phyloP scores from a whole-genome alignment of 2,797 vertebrate species.

The Chaenodraco wilsoni region DNA sequence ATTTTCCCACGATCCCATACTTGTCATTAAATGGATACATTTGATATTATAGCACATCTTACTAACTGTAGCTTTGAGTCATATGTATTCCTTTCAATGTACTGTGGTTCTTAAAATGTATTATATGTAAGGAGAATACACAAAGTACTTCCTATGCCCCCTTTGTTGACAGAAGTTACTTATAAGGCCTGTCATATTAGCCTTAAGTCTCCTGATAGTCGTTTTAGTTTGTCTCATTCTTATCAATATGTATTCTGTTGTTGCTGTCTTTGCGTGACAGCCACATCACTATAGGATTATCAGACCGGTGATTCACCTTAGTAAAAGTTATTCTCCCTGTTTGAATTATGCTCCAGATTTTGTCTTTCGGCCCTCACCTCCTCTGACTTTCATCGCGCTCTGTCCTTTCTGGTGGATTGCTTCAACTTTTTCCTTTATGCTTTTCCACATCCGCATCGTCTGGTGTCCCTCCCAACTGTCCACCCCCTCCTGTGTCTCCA shows the following conservation, averaged over 20 bases:
- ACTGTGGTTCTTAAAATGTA: conserved; percentile 9
- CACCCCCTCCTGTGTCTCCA: conserved; percentile 66
- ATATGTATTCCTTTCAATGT: background rate
- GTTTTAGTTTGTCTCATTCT: conserved; percentile 22
- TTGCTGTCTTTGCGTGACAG: conserved; percentile 48
- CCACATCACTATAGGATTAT: conserved; percentile 56
- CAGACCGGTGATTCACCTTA: conserved; percentile 28
- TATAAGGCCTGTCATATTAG: conserved; percentile 62
- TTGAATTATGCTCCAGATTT: conserved; percentile 15
- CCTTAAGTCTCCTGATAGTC: conserved; percentile 43
- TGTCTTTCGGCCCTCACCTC: conserved; percentile 19
- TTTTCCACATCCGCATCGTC: conserved; percentile 52
- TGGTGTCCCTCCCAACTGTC: conserved; percentile 63
- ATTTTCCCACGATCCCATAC: background rate
- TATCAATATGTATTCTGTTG: conserved; percentile 34
- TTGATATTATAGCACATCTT: background rate
- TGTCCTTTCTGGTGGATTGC: conserved; percentile 36
- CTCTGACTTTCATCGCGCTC: conserved; percentile 24
- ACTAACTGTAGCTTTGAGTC: background rate
- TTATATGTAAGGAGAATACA: conserved; percentile 30
- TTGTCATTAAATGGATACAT: background rate
- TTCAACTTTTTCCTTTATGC: conserved; percentile 49
- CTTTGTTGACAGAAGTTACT: conserved; percentile 51
- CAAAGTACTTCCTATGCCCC: conserved; percentile 28
- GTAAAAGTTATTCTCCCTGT: conserved; percentile 22